Conservation (phyloP, 2,113 vertebrate genomes). For the Chionodraco myersi region DNA sequence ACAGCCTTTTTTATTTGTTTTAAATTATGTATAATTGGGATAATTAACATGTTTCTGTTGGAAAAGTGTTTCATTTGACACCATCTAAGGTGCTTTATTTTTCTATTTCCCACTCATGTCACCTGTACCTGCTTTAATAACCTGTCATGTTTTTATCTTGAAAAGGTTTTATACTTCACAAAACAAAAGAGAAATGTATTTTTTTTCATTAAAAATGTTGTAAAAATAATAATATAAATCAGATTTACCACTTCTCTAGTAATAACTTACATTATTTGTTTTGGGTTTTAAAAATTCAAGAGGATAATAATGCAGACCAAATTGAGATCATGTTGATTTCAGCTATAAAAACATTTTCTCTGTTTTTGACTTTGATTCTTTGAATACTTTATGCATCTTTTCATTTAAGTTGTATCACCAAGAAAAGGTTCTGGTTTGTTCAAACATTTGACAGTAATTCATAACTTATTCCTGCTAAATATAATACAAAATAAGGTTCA, state of each 20-base stretch:
- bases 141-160: conserved; percentile 21
- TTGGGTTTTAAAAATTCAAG: background rate
- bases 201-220: conserved; percentile 5
- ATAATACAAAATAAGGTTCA: background rate
- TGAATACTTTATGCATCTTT: background rate
- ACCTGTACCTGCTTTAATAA: conserved; percentile 13
- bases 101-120: background rate
- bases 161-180: conserved; percentile 27
- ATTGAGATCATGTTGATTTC: conserved; percentile 22
- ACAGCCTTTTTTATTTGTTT: background rate
- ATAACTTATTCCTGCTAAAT: background rate
- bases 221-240: background rate
- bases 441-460: background rate
- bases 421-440: background rate
- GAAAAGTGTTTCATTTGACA: background rate
- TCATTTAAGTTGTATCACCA: background rate
- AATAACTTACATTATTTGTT: background rate
- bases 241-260: background rate
- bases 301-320: background rate
- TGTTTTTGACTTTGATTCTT: background rate
- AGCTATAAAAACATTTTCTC: background rate
- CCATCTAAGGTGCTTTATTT: conserved; percentile 14
- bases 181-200: background rate
- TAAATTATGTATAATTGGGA: too few species aligned
- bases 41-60: background rate